A percentile compares a stretch with the other conserved stretches of the same genome.
These are phyloP conservation scores for Enteromius anoplus DNA, from an alignment of 2,797 vertebrate genomes.

Conservation along the genomic window DNA sequence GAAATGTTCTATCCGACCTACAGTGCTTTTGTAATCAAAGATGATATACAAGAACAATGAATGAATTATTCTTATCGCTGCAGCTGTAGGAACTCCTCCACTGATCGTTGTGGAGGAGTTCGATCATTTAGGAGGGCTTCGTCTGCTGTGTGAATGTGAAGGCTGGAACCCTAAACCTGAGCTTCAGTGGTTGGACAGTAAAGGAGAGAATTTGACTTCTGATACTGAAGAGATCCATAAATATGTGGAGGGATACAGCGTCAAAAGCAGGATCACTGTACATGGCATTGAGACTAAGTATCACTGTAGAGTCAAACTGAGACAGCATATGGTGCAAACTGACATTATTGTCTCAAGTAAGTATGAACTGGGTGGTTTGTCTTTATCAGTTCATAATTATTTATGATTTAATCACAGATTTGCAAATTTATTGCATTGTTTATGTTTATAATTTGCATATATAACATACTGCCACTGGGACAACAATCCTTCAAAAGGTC, in stretches of 20 bases:
- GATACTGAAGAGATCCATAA: neutral
- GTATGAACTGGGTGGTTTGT: neutral
- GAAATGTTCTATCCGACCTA: neutral
- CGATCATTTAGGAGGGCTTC: conserved; percentile 21
- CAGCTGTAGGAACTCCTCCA: conserved; percentile 40
- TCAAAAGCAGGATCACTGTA: conserved; percentile 10
- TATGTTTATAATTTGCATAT: neutral
- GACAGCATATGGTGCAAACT: conserved; percentile 1
- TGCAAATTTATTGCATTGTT: neutral
- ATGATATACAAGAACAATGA: neutral
- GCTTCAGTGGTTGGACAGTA: conserved; percentile 40
- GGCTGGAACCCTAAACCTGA: conserved; percentile 51
- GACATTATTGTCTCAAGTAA: conserved; percentile 31
- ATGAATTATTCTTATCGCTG: neutral
- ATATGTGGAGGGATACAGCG: neutral
- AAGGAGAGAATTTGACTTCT: conserved; percentile 5
- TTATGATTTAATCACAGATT: neutral
- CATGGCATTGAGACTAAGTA: conserved; percentile 7
- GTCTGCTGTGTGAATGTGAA: conserved; percentile 40
- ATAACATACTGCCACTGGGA: neutral
- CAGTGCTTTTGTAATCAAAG: neutral
- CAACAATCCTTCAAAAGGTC: neutral
- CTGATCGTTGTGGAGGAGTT: conserved; percentile 31
- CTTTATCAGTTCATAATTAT: neutral
- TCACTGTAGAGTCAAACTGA: conserved; percentile 26